Evolutionary conservation across 2,113 vertebrate genomes (phyloP), one percentile per base, ranked within the genome.

Genomic region (Clupea harengus): DNA sequence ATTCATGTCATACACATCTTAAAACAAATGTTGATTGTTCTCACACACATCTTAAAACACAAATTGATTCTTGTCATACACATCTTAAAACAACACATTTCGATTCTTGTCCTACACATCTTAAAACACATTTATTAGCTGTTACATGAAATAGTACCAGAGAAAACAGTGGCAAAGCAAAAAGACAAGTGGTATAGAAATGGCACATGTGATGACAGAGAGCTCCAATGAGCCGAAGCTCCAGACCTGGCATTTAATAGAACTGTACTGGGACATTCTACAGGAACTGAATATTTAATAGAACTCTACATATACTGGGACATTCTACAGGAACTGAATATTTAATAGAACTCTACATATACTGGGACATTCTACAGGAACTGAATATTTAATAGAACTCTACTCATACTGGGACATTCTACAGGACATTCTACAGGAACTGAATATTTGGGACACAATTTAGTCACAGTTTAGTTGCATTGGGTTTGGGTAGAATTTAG

Each of bases 331-430:
- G n/a, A n/a, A n/a, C n/a, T n/a, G n/a, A n/a, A n/a, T n/a, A n/a
- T n/a, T n/a, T n/a, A n/a, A n/a, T n/a, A n/a, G n/a, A n/a, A n/a
- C n/a, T n/a, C n/a, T n/a, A n/a, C n/a, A n/a, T n/a, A n/a, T n/a
- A n/a, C n/a, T n/a, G n/a, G n/a, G n/a, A n/a, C n/a, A n/a, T 85
- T 83, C 87, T 83, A 86, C 90, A 89, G 91, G 88, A 94, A 93
- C 88, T 91, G 87, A 85, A 44, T 86, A 82, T 47, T 49, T 82
- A 3, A 32, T 67, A 11, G 28, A 6, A 54, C 52, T 67, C 18
- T 28, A 72, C n/a, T 72, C 13, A 22, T 45, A 78, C 67, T 83
- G 85, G 45, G 54, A 82, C 84, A 81, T 86, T 83, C 87, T 83
- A 86, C 90, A 39, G 39, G 39, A 39, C 39, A 39, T 39, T 2